Evolutionary conservation across 2,888 invertebrate genomes (phyloP).

Genomic region (Zaprionus lineosus): DNA sequence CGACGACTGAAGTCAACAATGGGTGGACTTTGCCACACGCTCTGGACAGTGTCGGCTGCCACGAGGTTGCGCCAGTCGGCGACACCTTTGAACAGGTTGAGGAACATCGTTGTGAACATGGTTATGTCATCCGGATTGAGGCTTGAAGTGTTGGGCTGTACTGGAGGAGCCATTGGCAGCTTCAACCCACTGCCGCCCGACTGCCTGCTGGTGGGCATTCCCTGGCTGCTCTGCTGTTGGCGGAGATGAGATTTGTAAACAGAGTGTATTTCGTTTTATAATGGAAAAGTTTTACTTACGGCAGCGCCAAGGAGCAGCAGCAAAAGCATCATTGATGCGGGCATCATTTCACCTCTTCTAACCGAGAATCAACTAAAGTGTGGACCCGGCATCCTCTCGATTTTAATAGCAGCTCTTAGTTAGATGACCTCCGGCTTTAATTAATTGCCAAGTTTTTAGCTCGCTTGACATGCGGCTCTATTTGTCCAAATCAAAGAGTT

Average conservation of each 20-base stretch:
- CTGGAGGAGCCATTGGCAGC: conserved; percentile 45
- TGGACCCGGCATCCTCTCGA: conserved; percentile 5
- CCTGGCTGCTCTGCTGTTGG: conserved; percentile 8
- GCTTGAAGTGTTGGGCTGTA: conserved; percentile 16
- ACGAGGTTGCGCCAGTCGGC: conserved; percentile 60
- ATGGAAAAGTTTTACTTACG: conserved; percentile 36
- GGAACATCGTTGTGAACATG: conserved; percentile 60
- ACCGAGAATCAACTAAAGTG: conserved; percentile 31
- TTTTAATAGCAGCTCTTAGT: conserved; percentile 51
- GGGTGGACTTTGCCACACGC: conserved; percentile 68
- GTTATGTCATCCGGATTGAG: conserved; percentile 58
- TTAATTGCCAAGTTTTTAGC: conserved; percentile 55
- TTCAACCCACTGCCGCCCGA: conserved; percentile 15
- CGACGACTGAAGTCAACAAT: conserved; percentile 59
- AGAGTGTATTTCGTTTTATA: neutral
- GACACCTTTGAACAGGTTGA: conserved; percentile 56
- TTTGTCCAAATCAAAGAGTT: conserved; percentile 42
- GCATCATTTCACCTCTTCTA: conserved; percentile 23
- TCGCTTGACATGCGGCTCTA: conserved; percentile 44
- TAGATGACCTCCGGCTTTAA: conserved; percentile 55
- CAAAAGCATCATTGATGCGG: conserved; percentile 7
- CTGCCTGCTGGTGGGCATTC: conserved; percentile 8
- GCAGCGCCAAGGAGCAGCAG: conserved; percentile 17
- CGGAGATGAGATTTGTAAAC: neutral
- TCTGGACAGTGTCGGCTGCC: conserved; percentile 61